Percentiles rank a stretch among this genome's conserved stretches.
Evolutionary conservation across 2,888 invertebrate genomes (phyloP).

Genomic region (Polyommatus iphigenia): DNA sequence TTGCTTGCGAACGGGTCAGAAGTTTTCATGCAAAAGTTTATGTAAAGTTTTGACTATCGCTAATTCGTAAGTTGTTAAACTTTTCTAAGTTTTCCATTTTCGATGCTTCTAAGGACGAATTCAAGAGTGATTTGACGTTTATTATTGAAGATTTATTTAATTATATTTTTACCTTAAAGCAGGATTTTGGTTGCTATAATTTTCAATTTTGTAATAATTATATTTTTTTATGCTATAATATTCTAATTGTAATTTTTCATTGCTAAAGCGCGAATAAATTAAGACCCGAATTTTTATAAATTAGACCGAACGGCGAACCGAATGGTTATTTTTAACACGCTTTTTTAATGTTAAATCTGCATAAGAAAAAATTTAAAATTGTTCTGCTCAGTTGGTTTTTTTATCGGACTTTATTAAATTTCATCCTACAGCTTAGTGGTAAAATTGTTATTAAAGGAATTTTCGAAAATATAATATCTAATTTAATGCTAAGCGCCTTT

Average conservation of each 20-base stretch:
- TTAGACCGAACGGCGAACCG: too few species aligned
- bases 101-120: background rate
- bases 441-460: too few species aligned
- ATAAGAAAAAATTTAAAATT: too few species aligned
- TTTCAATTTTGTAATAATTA: background rate
- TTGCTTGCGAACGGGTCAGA: slow-evolving; percentile 35
- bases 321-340: too few species aligned
- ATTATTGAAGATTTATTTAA: background rate
- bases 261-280: background rate
- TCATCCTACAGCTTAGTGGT: too few species aligned
- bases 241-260: background rate
- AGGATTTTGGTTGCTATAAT: background rate
- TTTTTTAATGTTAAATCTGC: too few species aligned
- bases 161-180: background rate
- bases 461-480: too few species aligned
- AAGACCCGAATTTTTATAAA: too few species aligned
- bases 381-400: too few species aligned
- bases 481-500: too few species aligned
- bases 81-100: background rate
- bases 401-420: too few species aligned
- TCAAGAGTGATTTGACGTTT: background rate
- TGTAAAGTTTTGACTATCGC: background rate
- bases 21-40: background rate
- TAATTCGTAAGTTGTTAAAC: background rate
- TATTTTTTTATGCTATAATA: background rate